phyloP scores from a whole-genome alignment of 2,888 invertebrate genomes.

The Drosophila prolongata region DNA sequence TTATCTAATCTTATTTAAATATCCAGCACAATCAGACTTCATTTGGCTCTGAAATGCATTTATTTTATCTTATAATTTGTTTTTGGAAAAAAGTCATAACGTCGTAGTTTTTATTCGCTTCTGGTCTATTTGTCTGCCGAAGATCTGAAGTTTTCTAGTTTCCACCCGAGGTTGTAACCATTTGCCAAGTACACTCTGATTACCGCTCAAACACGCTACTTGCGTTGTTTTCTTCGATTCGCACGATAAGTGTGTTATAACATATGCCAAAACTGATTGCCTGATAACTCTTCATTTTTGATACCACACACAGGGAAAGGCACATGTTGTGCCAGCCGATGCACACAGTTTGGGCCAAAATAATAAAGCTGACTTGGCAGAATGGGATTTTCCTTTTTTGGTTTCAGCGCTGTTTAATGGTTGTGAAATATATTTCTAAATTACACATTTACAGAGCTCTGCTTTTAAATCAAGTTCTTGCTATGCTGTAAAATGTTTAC shows the following conservation, averaged over 20 bases:
- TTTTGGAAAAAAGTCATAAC: background rate
- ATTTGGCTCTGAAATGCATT: background rate
- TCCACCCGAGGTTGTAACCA: slow-evolving; percentile 3
- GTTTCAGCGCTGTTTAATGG: background rate
- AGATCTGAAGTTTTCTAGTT: background rate
- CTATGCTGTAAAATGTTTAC: background rate
- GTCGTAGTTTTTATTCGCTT: background rate
- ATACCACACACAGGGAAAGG: slow-evolving; percentile 24
- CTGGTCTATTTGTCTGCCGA: background rate
- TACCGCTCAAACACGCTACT: slow-evolving; percentile 19
- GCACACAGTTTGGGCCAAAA: slow-evolving; percentile 29
- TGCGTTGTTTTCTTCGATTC: slow-evolving; percentile 56
- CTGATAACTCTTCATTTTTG: slow-evolving; percentile 56
- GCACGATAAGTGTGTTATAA: slow-evolving; percentile 69
- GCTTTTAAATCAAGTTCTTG: background rate
- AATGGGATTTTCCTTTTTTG: background rate
- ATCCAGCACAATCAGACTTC: too few relatives aligned
- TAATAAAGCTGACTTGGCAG: slow-evolving; percentile 20
- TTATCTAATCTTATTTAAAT: slow-evolving; percentile 1
- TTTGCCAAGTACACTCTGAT: slow-evolving; percentile 17
- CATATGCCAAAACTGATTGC: slow-evolving; percentile 74
- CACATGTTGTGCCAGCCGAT: slow-evolving; percentile 3
- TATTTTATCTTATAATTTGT: background rate
- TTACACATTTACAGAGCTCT: background rate
- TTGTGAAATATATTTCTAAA: background rate